Evolutionary conservation across 2,797 vertebrate genomes (phyloP).

Genomic region (Megaceryle alcyon): DNA sequence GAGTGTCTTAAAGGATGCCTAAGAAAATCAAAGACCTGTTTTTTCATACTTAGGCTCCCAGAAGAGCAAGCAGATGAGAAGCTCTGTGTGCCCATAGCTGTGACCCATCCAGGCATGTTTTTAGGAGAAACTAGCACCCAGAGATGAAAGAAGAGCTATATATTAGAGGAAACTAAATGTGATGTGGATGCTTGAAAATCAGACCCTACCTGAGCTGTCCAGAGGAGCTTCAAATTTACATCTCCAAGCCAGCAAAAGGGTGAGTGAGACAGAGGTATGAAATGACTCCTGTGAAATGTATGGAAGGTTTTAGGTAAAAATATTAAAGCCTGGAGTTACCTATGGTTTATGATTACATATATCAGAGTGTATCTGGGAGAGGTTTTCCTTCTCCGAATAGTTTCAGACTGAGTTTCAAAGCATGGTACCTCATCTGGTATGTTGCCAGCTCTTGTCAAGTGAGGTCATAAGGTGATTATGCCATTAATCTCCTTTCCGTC

Average conservation of each 20-base stretch:
- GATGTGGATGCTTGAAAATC: not conserved
- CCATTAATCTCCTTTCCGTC: slow-evolving; percentile 1
- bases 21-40: not conserved
- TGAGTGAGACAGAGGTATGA: not conserved
- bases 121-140: not conserved
- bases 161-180: not conserved
- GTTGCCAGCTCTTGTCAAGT: slow-evolving; percentile 44
- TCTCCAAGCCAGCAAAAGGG: not conserved
- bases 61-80: not conserved
- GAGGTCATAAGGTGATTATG: slow-evolving; percentile 33
- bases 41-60: not conserved
- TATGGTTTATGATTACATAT: not conserved
- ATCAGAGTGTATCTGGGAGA: slow-evolving; percentile 6
- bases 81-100: not conserved
- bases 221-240: not conserved
- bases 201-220: not conserved
- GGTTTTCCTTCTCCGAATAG: not conserved
- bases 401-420: slow-evolving; percentile 45
- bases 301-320: not conserved
- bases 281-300: not conserved
- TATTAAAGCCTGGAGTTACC: not conserved
- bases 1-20: not conserved
- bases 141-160: not conserved
- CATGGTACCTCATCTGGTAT: not conserved
- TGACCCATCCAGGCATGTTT: not conserved